Percentiles rank a stretch among this genome's conserved stretches.
phyloP scores from a whole-genome alignment of 1,140 invertebrate genomes.

The Magallana ariakensis region DNA sequence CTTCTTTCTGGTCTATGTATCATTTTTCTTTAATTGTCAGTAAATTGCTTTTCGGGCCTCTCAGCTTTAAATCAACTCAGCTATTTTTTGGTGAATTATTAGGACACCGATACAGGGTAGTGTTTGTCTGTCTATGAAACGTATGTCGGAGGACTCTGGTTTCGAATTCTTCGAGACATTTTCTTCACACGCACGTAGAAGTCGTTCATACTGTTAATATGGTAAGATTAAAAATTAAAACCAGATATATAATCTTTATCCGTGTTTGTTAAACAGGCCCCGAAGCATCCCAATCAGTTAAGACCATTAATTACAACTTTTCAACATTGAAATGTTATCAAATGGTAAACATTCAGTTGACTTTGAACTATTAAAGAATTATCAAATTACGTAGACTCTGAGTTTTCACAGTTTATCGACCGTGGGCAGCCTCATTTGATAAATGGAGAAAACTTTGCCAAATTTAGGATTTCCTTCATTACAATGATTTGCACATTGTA shows the following conservation, averaged over 20 bases:
- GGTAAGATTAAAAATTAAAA: constrained; percentile 16
- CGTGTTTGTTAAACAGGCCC: neutral
- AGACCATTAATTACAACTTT: constrained; percentile 1
- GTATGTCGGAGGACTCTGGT: neutral
- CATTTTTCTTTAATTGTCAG: constrained; percentile 25
- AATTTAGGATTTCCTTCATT: neutral
- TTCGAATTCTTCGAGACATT: neutral
- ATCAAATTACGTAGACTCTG: neutral
- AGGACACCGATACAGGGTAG: constrained; percentile 1
- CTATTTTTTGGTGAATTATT: constrained; percentile 23
- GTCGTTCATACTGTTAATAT: constrained; percentile 1
- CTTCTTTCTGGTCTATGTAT: neutral
- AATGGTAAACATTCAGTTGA: neutral
- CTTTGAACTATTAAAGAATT: constrained; percentile 6
- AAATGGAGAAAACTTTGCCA: neutral
- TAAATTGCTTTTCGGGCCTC: constrained; percentile 6
- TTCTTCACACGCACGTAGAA: constrained; percentile 21
- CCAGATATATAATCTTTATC: neutral
- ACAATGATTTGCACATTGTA: constrained; percentile 19
- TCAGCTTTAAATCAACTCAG: neutral
- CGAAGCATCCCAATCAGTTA: neutral
- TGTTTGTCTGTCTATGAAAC: neutral
- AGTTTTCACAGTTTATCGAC: neutral
- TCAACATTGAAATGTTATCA: neutral
- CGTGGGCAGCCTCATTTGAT: neutral